Evolutionary conservation across 2,888 invertebrate genomes (phyloP).

Genomic region (Mimas tiliae): DNA sequence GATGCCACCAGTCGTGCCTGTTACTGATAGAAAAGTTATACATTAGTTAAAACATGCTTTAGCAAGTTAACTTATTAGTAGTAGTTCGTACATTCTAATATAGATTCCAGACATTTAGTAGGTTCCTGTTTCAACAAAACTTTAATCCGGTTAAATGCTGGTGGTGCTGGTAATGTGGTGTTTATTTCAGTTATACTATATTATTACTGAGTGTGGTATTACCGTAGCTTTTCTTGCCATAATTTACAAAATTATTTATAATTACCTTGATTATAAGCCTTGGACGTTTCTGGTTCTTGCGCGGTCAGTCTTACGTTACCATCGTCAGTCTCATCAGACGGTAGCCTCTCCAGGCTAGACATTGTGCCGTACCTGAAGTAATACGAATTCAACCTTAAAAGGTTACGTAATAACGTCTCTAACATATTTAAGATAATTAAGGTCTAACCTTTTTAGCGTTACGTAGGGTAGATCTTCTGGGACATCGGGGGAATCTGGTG

Average conservation of each 20-base stretch:
- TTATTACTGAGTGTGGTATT: background rate
- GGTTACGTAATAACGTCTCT: background rate
- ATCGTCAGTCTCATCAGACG: conserved; percentile 86
- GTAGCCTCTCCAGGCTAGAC: conserved; percentile 89
- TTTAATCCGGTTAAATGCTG: too few species aligned
- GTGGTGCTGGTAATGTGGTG: too few species aligned
- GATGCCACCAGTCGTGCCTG: conserved; percentile 79
- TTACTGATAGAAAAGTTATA: conserved; percentile 42
- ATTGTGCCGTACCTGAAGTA: conserved; percentile 87
- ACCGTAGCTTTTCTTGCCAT: too few species aligned
- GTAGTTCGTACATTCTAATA: too few species aligned
- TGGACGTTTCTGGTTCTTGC: conserved; percentile 67
- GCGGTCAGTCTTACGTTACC: conserved; percentile 79
- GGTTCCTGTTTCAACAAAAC: too few species aligned
- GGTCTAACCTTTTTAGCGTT: conserved; percentile 85
- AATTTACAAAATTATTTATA: background rate
- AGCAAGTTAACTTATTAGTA: too few species aligned
- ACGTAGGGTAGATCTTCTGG: conserved; percentile 91
- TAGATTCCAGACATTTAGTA: too few species aligned
- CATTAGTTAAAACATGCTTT: too few species aligned
- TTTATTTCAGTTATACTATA: conserved; percentile 9
- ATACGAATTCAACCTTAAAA: conserved; percentile 29
- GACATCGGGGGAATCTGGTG: conserved; percentile 88
- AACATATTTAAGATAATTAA: background rate
- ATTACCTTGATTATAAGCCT: conserved; percentile 63